A percentile compares a stretch with the other conserved stretches of the same genome.
Evolutionary conservation across 1,140 invertebrate species (phyloP).

Genomic region (Drosophila willistoni): DNA sequence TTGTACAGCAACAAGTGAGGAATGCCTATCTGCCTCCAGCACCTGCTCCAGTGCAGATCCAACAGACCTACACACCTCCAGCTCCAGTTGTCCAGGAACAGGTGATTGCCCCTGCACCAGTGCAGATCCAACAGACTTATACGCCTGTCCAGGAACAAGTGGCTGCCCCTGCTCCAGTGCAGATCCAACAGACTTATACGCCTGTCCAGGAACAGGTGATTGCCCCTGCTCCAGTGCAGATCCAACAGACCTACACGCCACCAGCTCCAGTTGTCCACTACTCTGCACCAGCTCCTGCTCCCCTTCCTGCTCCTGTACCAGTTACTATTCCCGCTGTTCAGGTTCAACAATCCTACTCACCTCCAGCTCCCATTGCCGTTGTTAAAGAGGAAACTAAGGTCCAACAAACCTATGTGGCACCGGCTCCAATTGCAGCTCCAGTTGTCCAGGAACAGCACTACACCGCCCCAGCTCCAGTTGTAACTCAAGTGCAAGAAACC

Average conservation of each 20-base stretch:
- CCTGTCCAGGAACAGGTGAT: background rate
- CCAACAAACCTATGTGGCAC: conserved; percentile 32
- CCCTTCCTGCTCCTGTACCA: conserved; percentile 12
- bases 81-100: conserved; percentile 25
- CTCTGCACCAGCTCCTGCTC: background rate
- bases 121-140: background rate
- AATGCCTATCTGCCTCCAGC: conserved; percentile 47
- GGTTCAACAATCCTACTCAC: conserved; percentile 24
- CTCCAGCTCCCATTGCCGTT: conserved; percentile 29
- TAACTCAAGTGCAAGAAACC: background rate
- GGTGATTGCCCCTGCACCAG: background rate
- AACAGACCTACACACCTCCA: conserved; percentile 12
- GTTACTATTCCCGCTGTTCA: conserved; percentile 24
- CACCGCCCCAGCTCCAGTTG: conserved; percentile 6
- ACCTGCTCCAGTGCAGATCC: background rate
- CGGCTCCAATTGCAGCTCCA: conserved; percentile 31
- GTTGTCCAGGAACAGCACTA: conserved; percentile 33
- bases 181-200: conserved; percentile 2
- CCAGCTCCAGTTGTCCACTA: conserved; percentile 7
- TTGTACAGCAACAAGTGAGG: conserved; percentile 14
- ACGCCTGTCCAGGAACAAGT: conserved; percentile 6
- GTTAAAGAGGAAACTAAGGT: conserved; percentile 30
- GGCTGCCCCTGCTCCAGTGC: background rate
- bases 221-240: conserved; percentile 5
- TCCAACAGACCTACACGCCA: conserved; percentile 13